Base-by-base conservation (phyloP, 2,797 vertebrate genomes). In the Borostomias antarcticus region DNA sequence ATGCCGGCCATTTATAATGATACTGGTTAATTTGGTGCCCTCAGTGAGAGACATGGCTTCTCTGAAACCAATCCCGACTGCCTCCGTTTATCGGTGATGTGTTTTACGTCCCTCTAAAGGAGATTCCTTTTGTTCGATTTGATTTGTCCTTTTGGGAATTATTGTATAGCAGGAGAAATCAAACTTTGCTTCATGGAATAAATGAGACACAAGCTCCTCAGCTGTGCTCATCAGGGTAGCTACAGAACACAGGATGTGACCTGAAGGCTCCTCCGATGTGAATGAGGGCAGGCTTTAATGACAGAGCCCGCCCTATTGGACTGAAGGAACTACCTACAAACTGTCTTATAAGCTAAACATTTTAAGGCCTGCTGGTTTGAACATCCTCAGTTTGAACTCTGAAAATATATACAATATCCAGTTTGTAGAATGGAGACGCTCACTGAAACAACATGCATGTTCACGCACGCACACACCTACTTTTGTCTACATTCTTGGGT, bases 21-120 rank as follows among this genome's bases (percentile, higher is more conserved):
- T 28, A 45, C 65, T 51, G 75, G 73, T 76, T 87, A 73, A 83
- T 86, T 78, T 66, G 47, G 19, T 74, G 70, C 69, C 68, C 60
- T 71, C 54, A 4, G 26, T 75, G 52, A 70, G 65, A 19, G 66
- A 48, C 60, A 15, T 62, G 58, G 53, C 72, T 56, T 65, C 66
- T 25, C 59, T 68, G 66, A 71, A 64, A 59, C 29, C 32, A 9
- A 51, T 72, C 57, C 23, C 62, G 68, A 64, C 56, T 58, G 43
- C 32, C 72, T 64, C 58, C 65, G 65, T n/a, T n/a, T 68, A 62
- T 29, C 33, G 53, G 59, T 19, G 52, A 57, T 68, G n/a, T 53
- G 50, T 62, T 43, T 75, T 61, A 64, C 66, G 61, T 52, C 62
- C 62, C 29, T 7, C 50, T 56, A 26, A 33, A 30, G 35, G 63